Conservation (phyloP, 2,888 invertebrate species). For the Nasonia oneida region DNA sequence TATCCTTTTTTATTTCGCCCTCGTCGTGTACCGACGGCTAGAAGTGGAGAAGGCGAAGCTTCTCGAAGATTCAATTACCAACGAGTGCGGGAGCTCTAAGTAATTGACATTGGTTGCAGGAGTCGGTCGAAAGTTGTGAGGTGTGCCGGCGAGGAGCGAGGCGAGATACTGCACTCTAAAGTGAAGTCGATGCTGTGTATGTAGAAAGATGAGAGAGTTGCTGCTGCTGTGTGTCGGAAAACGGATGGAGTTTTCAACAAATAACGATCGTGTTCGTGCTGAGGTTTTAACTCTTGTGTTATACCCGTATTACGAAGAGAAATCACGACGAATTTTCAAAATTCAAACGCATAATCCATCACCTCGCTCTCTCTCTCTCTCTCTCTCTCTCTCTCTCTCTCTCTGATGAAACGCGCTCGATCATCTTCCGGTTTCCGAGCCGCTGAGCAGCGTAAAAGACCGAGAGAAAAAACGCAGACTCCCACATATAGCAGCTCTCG, state of each 20-base stretch:
- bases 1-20: constrained; percentile 10
- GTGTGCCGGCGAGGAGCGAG: neutral
- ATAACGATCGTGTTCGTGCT: too few species aligned
- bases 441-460: constrained; percentile 23
- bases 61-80: constrained; percentile 27
- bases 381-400: too few species aligned
- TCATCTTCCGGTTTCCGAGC: constrained; percentile 36
- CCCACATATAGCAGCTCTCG: neutral
- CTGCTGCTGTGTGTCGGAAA: too few species aligned
- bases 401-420: neutral
- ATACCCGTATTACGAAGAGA: neutral
- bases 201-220: neutral
- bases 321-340: neutral
- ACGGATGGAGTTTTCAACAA: neutral
- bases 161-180: neutral
- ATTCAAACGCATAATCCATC: neutral
- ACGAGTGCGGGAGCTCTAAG: constrained; percentile 12
- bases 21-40: neutral
- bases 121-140: neutral
- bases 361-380: neutral
- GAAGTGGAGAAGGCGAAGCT: neutral
- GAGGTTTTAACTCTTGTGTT: too few species aligned
- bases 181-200: neutral
- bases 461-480: neutral
- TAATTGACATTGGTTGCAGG: constrained; percentile 46